A percentile compares a stretch with the other conserved stretches of the same genome.
These are phyloP conservation scores for Drosophila persimilis DNA, from an alignment of 1,140 invertebrate species.

Conservation along the genomic window DNA sequence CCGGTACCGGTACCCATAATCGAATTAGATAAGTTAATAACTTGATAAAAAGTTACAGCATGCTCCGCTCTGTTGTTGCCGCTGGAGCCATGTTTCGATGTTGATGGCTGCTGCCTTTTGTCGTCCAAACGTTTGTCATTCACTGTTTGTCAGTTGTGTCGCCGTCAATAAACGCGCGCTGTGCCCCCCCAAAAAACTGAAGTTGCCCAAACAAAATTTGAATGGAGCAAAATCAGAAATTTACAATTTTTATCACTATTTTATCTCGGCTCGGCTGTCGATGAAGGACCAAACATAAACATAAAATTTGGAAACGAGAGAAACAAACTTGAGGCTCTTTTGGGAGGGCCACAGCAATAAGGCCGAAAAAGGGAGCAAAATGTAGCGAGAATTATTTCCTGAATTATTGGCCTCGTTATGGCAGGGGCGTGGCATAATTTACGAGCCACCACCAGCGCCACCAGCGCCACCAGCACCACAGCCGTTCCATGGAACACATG, in stretches of 20 bases:
- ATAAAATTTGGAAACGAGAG: slow-evolving; percentile 16
- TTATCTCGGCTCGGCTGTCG: neutral
- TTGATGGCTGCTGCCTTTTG: slow-evolving; percentile 30
- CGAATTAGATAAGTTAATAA: slow-evolving; percentile 82
- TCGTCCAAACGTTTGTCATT: slow-evolving; percentile 44
- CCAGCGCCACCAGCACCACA: slow-evolving; percentile 22
- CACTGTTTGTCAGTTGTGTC: slow-evolving; percentile 77
- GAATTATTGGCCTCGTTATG: slow-evolving; percentile 76
- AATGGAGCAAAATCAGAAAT: slow-evolving; percentile 20
- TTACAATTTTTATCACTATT: slow-evolving; percentile 23
- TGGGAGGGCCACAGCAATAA: slow-evolving; percentile 6
- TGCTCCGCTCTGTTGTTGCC: slow-evolving; percentile 22
- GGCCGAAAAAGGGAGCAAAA: slow-evolving; percentile 38
- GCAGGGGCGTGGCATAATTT: slow-evolving; percentile 75
- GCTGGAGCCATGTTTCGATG: slow-evolving; percentile 3
- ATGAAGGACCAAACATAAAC: slow-evolving; percentile 19
- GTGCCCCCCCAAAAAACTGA: slow-evolving; percentile 39
- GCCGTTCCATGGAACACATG: neutral
- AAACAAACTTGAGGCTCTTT: slow-evolving; percentile 10
- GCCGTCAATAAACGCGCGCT: slow-evolving; percentile 67
- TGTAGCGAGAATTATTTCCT: slow-evolving; percentile 74
- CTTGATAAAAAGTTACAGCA: slow-evolving; percentile 79
- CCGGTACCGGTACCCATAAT: slow-evolving; percentile 60
- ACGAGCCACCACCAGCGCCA: slow-evolving; percentile 18
- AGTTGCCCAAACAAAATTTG: slow-evolving; percentile 62